Base-by-base conservation (phyloP, 2,888 invertebrate genomes). In the Baronia brevicornis region DNA sequence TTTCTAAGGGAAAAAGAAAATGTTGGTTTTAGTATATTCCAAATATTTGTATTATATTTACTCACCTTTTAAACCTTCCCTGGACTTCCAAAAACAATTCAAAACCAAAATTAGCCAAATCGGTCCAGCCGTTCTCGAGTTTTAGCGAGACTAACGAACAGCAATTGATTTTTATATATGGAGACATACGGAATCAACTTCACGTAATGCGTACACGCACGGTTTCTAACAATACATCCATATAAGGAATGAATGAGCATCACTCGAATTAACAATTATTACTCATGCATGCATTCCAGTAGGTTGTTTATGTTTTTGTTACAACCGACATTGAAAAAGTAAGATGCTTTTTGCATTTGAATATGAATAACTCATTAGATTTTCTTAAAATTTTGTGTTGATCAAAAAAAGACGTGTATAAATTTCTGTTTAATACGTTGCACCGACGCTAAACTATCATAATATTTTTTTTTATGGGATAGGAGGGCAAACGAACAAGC, bases 241-340 rank as follows among this genome's bases (percentile, higher is more conserved):
- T 52, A 54, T 52, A 54, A 48, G 54, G 51, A 46, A 49, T 46
- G 53, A 42, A 28, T 44, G 36, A 44, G 44, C 48, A 51, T 49
- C 45, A 47, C 39, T 40, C 38, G 44, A 41, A 41, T 43, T 37
- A 39, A 43, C 41, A 36, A 35, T 44, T 48, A 48, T 43, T 54
- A 46, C 48, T 51, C 43, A 45, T 41, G 47, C 62, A 58, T 60
- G 57, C 56, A 44, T 46, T 50, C 48, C 44, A 44, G 48, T 51
- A 55, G 58, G 57, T 60, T 52, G 46, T 49, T 28, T 33, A 42
- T 39, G 44, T 43, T 44, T 27, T 28, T 31, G 29, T 36, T 43
- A 39, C 42, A 42, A 39, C 39, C 41, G 51, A 43, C 15, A 9
- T 24, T 32, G 23, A 23, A 21, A 27, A 31, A 28, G 6, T 23